A percentile compares a stretch with the other conserved stretches of the same genome.
Evolutionary conservation across 2,113 vertebrate species (phyloP).

Genomic region (Cavia porcellus): DNA sequence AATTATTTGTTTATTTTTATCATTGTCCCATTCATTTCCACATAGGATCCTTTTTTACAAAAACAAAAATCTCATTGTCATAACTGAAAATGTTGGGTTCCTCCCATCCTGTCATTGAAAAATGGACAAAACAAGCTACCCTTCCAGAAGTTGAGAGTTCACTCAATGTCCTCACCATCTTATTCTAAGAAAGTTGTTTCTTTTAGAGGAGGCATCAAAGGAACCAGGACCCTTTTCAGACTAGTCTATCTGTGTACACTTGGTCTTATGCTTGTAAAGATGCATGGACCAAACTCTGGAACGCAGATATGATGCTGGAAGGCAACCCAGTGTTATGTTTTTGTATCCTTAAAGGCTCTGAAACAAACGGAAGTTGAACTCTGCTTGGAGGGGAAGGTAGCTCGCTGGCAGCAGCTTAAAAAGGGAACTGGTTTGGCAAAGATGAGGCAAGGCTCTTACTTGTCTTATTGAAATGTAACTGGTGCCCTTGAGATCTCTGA

Average conservation of each 20-base stretch:
- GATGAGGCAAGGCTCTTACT: conserved; percentile 45
- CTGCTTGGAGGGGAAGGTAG: conserved; percentile 58
- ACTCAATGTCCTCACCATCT: conserved; percentile 55
- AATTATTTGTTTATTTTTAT: conserved; percentile 86
- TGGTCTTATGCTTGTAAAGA: conserved; percentile 74
- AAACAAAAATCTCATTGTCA: conserved; percentile 79
- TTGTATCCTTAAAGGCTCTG: conserved; percentile 76
- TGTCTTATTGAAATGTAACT: conserved; percentile 21
- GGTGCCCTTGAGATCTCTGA: conserved; percentile 31
- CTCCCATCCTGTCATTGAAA: conserved; percentile 72
- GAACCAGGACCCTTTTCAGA: conserved; percentile 58
- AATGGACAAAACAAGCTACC: conserved; percentile 80
- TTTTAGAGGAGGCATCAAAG: conserved; percentile 54
- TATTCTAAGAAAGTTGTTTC: conserved; percentile 56
- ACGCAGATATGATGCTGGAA: conserved; percentile 73
- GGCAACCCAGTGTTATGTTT: conserved; percentile 12
- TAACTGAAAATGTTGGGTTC: conserved; percentile 78
- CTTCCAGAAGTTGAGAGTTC: conserved; percentile 68
- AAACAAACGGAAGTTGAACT: conserved; percentile 64
- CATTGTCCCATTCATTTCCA: conserved; percentile 85
- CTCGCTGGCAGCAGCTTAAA: conserved; percentile 50
- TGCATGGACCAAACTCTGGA: conserved; percentile 68
- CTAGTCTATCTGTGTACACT: conserved; percentile 35
- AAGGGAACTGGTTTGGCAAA: conserved; percentile 62
- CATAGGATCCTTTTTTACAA: conserved; percentile 76